Evolutionary conservation across 1,140 invertebrate species (phyloP), one percentile per base, ranked within the genome.

Genomic region (Lasaia peninsularis): DNA sequence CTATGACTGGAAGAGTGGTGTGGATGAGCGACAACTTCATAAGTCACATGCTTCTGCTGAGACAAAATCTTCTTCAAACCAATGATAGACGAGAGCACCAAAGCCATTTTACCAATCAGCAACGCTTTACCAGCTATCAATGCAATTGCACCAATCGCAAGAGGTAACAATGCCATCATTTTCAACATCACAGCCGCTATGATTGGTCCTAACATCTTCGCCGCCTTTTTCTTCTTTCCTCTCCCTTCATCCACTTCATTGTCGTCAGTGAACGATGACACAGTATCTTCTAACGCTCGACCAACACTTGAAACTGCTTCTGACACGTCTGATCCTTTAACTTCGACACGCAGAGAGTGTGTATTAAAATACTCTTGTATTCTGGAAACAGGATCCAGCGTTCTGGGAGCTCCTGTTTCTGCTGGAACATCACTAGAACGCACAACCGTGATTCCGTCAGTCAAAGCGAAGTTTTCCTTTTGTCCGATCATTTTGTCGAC

Each of bases 111-210:
- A 70, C 95, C 95, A 66, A 96, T 93, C 55, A 96, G 78, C 67
- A 96, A 89, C 51, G 95, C 95, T 80, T 96, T 96, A 58, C 95
- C 95, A 37, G 95, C 95, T 65, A 96, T 95, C 61, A 96, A 80
- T 10, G 95, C 95, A 61, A 96, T 95, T 32, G 92, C 94, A 24
- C 94, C 94, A 7, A 96, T 90, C 0, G 94, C 92, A 50, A 96
- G 77, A 3, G 95, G 95, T 61, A 95, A 84, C 12, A 96, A 83
- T 18, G 95, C 94, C 64, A 94, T 94, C 58, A 94, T 92, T 82
- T 96, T 96, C 71, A 96, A 78, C 10, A 94, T 94, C 48, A 95
- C 77, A 44, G 93, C 92, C 67, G 94, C 92, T 54, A 96, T 89
- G 50, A 96, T 79, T 0, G 94, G 94, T 49, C 95, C 93, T n/a